Evolutionary conservation across 1,140 invertebrate species (phyloP), one percentile per base, ranked within the genome.

Genomic region (Bradysia coprophila): DNA sequence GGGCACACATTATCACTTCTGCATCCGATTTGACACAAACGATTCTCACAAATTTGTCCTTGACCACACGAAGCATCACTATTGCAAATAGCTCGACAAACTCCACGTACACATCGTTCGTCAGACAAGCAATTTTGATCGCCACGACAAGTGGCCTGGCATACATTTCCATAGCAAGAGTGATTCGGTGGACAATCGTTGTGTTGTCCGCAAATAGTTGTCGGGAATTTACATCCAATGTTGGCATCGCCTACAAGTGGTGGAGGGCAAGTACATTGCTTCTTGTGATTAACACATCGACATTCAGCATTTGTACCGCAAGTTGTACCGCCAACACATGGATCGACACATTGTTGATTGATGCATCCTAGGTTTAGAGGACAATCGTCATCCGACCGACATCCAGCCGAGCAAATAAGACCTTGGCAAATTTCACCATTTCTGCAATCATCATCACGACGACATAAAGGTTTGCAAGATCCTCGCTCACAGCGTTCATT

Each of bases 301-400:
- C 87, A 91, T 20, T 72, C 48, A 2, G 85, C 78, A 56, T 91
- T 91, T 4, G 74, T 81, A 19, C 85, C 85, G 56, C 86, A 91
- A n/a, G 78, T 72, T n/a, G 75, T 78, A 9, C 78, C 70, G 36
- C 77, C 67, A 1, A 63, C 61, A 50, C 86, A 90, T 4, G 76
- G 68, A 67, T 87, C 74, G 48, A 65, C 60, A 56, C 87, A 92
- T 49, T 80, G 75, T 41, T 78, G 82, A 42, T 76, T 73, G 36
- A 80, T 56, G 49, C 88, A 92, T 19, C 76, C 62, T 47, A 73
- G 66, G 48, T 74, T 65, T 20, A 62, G 62, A 2, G 76, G 68
- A 51, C 86, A 93, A 28, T 82, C 77, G 2, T 69, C 69, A 52
- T 90, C 72, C n/a, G 76, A 73, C 52, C 85, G 75, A 55, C 88